Conservation (phyloP, 2,113 vertebrate genomes). For the Pituophis catenifer region DNA sequence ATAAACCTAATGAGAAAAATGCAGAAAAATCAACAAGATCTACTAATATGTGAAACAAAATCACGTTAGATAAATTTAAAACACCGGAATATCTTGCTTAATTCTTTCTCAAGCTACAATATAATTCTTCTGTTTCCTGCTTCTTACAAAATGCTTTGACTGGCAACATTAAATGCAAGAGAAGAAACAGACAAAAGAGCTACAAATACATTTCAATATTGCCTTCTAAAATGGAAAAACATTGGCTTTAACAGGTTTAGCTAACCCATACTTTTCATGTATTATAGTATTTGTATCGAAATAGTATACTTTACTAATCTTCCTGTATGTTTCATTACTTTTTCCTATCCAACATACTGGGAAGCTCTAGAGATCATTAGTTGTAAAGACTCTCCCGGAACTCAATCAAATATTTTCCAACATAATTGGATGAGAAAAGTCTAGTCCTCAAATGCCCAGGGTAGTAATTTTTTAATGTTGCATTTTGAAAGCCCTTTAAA, state of each 20-base stretch:
- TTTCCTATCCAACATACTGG: too few species aligned
- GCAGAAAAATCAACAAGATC: neutral
- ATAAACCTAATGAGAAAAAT: slow-evolving; percentile 56
- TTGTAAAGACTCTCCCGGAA: too few species aligned
- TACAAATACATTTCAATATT: neutral
- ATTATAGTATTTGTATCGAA: too few species aligned
- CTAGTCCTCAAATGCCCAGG: too few species aligned
- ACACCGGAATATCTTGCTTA: neutral
- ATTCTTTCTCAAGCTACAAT: neutral
- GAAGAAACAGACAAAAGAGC: neutral
- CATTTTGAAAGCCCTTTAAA: too few species aligned
- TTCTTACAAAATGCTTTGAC: neutral
- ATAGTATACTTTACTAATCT: too few species aligned
- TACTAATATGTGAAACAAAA: neutral
- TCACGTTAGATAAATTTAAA: neutral
- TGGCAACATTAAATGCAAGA: neutral
- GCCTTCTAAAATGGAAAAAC: neutral
- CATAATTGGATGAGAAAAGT: too few species aligned
- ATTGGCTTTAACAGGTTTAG: neutral
- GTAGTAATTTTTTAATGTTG: too few species aligned
- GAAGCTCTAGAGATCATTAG: too few species aligned
- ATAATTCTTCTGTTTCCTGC: neutral
- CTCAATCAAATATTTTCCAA: too few species aligned
- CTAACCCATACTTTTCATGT: too few species aligned
- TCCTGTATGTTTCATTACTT: too few species aligned